Conservation (phyloP, 2,888 invertebrate species). For the Apamea sordens region DNA sequence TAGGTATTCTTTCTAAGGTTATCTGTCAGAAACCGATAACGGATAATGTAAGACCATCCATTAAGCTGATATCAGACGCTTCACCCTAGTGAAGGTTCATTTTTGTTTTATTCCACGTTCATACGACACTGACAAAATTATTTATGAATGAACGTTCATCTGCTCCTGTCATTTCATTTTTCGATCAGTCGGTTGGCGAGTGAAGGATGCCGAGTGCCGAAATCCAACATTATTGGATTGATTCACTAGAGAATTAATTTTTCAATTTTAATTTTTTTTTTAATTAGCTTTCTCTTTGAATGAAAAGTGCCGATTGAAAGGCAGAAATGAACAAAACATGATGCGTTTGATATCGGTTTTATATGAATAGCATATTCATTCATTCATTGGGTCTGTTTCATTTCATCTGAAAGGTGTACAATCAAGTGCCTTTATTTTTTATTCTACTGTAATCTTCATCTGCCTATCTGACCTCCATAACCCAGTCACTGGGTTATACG, state of each 20-base stretch:
- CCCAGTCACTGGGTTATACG: background rate
- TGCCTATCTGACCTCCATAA: background rate
- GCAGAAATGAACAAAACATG: background rate
- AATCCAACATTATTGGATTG: background rate
- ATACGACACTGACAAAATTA: background rate
- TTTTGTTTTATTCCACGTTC: constrained; percentile 1
- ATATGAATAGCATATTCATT: no score
- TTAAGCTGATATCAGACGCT: background rate
- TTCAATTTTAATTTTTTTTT: background rate
- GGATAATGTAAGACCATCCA: background rate
- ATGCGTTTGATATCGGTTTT: background rate
- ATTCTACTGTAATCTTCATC: no score
- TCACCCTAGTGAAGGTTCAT: background rate
- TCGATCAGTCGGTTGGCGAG: background rate
- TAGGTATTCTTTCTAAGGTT: background rate
- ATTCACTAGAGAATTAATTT: background rate
- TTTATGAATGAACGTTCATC: background rate
- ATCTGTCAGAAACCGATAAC: background rate
- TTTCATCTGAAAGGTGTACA: background rate
- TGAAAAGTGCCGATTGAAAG: background rate
- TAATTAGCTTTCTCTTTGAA: background rate
- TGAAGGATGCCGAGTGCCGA: background rate
- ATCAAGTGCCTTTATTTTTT: background rate
- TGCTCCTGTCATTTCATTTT: background rate
- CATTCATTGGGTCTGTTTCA: background rate